phyloP scores from a whole-genome alignment of 2,113 vertebrate genomes.

The Empidonax traillii region DNA sequence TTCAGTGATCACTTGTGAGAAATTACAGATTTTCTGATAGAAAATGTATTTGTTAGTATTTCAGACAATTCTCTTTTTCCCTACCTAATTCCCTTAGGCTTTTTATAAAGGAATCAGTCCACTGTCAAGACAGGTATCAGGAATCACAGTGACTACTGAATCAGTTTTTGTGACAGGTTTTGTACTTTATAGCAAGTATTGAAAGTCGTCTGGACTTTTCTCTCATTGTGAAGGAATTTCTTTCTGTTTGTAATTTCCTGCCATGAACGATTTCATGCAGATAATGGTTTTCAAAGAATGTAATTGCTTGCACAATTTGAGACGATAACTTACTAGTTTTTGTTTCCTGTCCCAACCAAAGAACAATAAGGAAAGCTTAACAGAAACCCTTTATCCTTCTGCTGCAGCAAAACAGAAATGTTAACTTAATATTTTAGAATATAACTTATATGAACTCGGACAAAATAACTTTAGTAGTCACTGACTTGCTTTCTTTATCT shows the following conservation, averaged over 20 bases:
- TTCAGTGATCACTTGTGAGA: not conserved
- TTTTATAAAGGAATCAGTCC: not conserved
- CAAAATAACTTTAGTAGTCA: not conserved
- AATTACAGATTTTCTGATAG: not conserved
- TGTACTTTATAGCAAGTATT: not conserved
- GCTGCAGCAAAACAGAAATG: not conserved
- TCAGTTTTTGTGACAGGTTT: not conserved
- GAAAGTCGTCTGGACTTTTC: not conserved
- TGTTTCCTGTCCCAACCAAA: conserved; percentile 11
- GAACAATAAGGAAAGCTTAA: conserved; percentile 34
- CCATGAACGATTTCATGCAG: conserved; percentile 20
- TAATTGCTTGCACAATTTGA: conserved; percentile 18
- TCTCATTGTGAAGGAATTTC: conserved; percentile 34
- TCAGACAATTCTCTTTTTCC: not conserved
- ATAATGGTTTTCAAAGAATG: conserved; percentile 57
- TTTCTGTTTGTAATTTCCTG: conserved; percentile 58
- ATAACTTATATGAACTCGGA: not conserved
- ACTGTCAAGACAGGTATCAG: not conserved
- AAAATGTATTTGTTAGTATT: not conserved
- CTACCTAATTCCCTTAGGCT: not conserved
- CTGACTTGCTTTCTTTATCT: not conserved
- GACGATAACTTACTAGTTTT: not conserved
- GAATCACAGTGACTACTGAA: not conserved
- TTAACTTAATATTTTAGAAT: not conserved
- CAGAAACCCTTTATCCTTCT: not conserved